Percentiles rank a stretch among this genome's conserved stretches.
These are phyloP conservation scores for Drosophila algonquin DNA, from an alignment of 2,888 invertebrate species.

Conservation along the genomic window DNA sequence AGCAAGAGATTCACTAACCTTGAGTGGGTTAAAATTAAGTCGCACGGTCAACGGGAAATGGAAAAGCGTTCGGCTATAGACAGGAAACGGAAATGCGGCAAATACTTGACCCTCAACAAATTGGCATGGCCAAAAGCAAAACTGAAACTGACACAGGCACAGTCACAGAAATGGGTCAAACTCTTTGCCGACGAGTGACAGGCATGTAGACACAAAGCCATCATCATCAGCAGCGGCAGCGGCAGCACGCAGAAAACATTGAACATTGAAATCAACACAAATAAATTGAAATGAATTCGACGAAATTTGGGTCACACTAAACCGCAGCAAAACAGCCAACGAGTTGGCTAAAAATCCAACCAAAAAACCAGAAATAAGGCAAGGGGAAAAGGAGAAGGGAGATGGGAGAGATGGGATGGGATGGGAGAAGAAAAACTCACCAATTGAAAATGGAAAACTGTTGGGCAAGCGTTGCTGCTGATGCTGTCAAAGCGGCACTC, in stretches of 20 bases:
- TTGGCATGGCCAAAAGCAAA: constrained; percentile 15
- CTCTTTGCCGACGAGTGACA: constrained; percentile 45
- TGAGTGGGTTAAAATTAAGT: constrained; percentile 69
- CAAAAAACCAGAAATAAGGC: neutral
- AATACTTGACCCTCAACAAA: constrained; percentile 35
- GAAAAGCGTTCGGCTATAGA: constrained; percentile 50
- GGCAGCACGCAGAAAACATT: constrained; percentile 36
- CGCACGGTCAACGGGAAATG: constrained; percentile 53
- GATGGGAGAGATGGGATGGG: too few relatives aligned
- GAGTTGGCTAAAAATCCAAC: neutral
- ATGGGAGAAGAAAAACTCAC: constrained; percentile 47
- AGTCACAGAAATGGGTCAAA: constrained; percentile 66
- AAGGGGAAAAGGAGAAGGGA: neutral
- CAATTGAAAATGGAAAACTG: constrained; percentile 62
- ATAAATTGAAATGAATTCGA: constrained; percentile 45
- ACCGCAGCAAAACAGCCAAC: constrained; percentile 21
- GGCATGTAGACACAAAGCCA: constrained; percentile 55
- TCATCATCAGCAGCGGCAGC: constrained; percentile 42
- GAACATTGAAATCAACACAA: constrained; percentile 50
- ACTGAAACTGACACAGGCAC: neutral
- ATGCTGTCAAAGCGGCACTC: constrained; percentile 60
- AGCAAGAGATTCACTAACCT: constrained; percentile 56
- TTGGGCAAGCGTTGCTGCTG: constrained; percentile 46
- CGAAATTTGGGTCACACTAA: constrained; percentile 47
- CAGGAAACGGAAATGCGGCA: constrained; percentile 55